Conservation (phyloP, 37 sponge, comb jelly and placozoan genomes). For the Beroe ovata region DNA sequence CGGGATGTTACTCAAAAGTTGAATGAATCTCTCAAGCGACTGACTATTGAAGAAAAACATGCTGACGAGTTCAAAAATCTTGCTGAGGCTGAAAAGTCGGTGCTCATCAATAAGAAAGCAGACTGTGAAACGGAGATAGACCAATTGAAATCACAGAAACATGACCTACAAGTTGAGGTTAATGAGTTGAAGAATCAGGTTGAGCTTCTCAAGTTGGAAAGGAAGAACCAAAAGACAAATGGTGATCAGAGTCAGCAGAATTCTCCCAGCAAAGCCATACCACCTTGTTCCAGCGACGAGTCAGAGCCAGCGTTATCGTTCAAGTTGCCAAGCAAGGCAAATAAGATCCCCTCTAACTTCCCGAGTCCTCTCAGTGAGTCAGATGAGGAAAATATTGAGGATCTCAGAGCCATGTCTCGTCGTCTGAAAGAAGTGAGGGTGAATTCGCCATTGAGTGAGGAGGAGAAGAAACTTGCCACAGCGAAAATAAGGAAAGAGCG, state of each 20-base stretch:
- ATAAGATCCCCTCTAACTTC: constrained; percentile 41
- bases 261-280: constrained; percentile 38
- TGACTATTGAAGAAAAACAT: constrained; percentile 16
- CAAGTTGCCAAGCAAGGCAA: background rate
- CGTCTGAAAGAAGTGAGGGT: constrained; percentile 52
- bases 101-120: constrained; percentile 17
- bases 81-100: constrained; percentile 54
- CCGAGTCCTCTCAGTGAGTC: constrained; percentile 59
- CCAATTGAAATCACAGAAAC: background rate
- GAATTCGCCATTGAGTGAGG: constrained; percentile 14
- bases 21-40: constrained; percentile 39
- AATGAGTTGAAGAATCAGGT: constrained; percentile 30
- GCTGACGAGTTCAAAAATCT: constrained; percentile 55
- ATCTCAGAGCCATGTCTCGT: constrained; percentile 5
- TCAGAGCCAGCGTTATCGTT: background rate
- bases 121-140: constrained; percentile 14
- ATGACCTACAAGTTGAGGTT: constrained; percentile 44
- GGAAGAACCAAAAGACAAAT: constrained; percentile 22
- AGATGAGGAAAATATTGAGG: constrained; percentile 57
- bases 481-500: constrained; percentile 46
- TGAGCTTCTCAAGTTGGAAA: constrained; percentile 19
- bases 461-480: constrained; percentile 3
- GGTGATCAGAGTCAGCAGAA: background rate
- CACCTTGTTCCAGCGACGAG: constrained; percentile 50
- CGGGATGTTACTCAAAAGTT: constrained; percentile 14